phyloP scores from a whole-genome alignment of 2,888 invertebrate species.

The Salticus scenicus region DNA sequence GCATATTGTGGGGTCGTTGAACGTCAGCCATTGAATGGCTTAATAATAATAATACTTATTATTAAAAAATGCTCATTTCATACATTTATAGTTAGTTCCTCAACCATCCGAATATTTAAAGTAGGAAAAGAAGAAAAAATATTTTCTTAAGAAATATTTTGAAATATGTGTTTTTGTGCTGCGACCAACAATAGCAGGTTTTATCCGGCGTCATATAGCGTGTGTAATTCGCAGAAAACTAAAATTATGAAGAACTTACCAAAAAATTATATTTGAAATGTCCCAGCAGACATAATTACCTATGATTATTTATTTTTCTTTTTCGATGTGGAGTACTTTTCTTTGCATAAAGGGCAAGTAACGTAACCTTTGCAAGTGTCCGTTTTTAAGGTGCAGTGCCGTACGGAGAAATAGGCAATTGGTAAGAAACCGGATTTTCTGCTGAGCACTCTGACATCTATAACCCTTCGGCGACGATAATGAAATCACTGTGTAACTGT shows the following conservation, averaged over 20 bases:
- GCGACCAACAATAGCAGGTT: too few species aligned
- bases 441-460: not conserved
- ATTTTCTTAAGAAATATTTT: too few species aligned
- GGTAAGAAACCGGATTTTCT: constrained; percentile 3
- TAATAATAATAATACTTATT: too few species aligned
- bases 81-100: too few species aligned
- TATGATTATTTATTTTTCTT: not conserved
- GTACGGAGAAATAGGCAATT: not conserved
- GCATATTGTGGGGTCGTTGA: too few species aligned
- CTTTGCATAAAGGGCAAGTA: not conserved
- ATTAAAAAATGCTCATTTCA: too few species aligned
- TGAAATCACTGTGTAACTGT: not conserved
- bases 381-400: constrained; percentile 5
- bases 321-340: not conserved
- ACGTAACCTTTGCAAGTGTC: not conserved
- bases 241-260: not conserved
- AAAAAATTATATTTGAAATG: not conserved
- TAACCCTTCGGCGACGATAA: not conserved
- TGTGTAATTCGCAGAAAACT: not conserved
- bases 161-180: too few species aligned
- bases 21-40: too few species aligned
- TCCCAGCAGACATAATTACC: not conserved
- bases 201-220: not conserved
- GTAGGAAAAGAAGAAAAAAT: too few species aligned
- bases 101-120: too few species aligned